Evolutionary conservation across 1,140 invertebrate species (phyloP).

Genomic region (Cyclargus thomasi): DNA sequence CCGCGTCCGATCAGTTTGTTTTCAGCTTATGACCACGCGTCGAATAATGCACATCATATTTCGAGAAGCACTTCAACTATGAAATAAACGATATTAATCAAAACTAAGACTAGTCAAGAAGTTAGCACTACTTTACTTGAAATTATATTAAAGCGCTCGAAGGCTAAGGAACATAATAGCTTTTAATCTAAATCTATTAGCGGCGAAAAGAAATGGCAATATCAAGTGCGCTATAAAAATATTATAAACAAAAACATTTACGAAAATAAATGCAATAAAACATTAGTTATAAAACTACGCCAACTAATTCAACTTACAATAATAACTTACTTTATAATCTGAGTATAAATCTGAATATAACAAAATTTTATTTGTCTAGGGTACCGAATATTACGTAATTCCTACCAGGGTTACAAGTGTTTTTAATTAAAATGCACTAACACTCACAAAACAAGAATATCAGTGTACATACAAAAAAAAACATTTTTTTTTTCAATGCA

Average conservation of each 20-base stretch:
- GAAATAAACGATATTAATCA: conserved; percentile 7
- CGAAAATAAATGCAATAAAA: conserved; percentile 34
- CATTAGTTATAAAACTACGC: conserved; percentile 20
- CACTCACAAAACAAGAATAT: background rate
- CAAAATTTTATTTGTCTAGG: background rate
- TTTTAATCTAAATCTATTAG: conserved; percentile 34
- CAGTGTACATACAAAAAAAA: background rate
- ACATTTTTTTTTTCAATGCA: background rate
- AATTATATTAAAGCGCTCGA: conserved; percentile 27
- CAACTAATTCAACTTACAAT: conserved; percentile 26
- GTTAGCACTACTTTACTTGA: conserved; percentile 22
- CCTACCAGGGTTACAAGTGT: no score
- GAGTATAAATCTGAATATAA: conserved; percentile 20
- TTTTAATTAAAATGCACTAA: background rate
- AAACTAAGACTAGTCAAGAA: conserved; percentile 29
- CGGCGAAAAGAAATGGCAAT: conserved; percentile 24
- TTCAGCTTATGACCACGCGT: background rate
- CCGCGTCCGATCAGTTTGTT: no score
- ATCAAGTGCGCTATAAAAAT: conserved; percentile 47
- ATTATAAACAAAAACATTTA: conserved; percentile 36
- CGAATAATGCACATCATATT: background rate
- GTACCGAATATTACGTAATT: background rate
- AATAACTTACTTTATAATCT: conserved; percentile 21
- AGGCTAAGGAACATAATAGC: conserved; percentile 42
- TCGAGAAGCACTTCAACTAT: background rate